Percentiles rank a stretch among this genome's conserved stretches.
These are phyloP conservation scores for Amiota communis DNA, from an alignment of 2,888 invertebrate genomes.

Conservation along the genomic window DNA sequence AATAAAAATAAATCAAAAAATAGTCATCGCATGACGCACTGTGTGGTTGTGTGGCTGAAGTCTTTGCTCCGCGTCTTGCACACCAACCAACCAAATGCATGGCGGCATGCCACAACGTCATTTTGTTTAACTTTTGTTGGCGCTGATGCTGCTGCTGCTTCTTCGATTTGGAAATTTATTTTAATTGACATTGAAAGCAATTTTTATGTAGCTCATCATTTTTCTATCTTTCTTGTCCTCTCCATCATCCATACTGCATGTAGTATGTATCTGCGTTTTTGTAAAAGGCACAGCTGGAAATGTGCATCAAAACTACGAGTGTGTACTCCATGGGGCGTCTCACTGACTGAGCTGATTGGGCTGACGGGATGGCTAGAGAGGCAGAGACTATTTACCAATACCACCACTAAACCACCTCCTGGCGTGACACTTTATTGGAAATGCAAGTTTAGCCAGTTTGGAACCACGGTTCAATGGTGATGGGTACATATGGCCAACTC, in stretches of 20 bases:
- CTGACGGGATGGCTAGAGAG: neutral
- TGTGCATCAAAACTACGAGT: neutral
- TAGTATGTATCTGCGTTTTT: slow-evolving; percentile 7
- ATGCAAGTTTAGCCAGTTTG: slow-evolving; percentile 14
- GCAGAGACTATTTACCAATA: slow-evolving; percentile 12
- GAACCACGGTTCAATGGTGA: neutral
- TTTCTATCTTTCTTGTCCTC: slow-evolving; percentile 8
- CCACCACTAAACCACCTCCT: slow-evolving; percentile 32
- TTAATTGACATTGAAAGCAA: slow-evolving; percentile 66
- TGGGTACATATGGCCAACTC: slow-evolving; percentile 37
- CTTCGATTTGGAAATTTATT: slow-evolving; percentile 43
- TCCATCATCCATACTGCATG: neutral
- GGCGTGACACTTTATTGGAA: slow-evolving; percentile 26
- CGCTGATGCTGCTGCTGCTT: slow-evolving; percentile 29
- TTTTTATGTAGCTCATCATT: slow-evolving; percentile 59
- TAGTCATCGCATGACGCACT: neutral
- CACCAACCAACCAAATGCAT: too few species aligned
- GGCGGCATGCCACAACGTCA: slow-evolving; percentile 1
- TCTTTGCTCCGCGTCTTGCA: neutral
- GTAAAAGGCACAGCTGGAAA: slow-evolving; percentile 15
- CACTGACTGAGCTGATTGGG: neutral
- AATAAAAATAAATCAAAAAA: slow-evolving; percentile 32
- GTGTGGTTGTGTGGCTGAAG: neutral
- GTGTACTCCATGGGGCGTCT: slow-evolving; percentile 6
- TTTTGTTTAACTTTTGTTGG: slow-evolving; percentile 29